phyloP scores from a whole-genome alignment of 2,888 invertebrate species.

The Podotricha telesiphe region DNA sequence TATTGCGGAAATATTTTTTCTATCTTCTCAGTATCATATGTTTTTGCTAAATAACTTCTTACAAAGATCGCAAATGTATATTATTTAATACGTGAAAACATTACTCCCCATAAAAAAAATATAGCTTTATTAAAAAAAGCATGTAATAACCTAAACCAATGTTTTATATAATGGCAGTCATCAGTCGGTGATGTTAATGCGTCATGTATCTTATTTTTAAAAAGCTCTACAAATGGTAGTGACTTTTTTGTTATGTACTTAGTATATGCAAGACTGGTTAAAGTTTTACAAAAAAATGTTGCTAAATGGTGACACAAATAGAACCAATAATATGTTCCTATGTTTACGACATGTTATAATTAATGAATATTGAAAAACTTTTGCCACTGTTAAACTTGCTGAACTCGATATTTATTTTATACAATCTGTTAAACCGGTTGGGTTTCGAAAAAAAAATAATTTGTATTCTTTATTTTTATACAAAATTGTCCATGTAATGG shows the following conservation, averaged over 20 bases:
- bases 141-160: not conserved
- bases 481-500: slow-evolving; percentile 11
- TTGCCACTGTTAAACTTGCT: slow-evolving; percentile 6
- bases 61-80: too few relatives aligned
- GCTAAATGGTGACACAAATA: not conserved
- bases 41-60: too few relatives aligned
- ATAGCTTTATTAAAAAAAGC: too few relatives aligned
- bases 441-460: not conserved
- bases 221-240: not conserved
- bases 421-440: not conserved
- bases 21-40: too few relatives aligned
- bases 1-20: too few relatives aligned
- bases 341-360: slow-evolving; percentile 1
- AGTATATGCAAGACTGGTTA: not conserved
- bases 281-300: not conserved
- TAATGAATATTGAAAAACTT: not conserved
- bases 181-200: not conserved
- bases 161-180: too few relatives aligned
- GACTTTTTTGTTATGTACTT: not conserved
- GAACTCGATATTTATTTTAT: slow-evolving; percentile 10
- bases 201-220: not conserved
- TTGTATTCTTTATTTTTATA: not conserved
- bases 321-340: slow-evolving; percentile 20
- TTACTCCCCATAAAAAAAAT: too few relatives aligned
- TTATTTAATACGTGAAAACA: too few relatives aligned